Evolutionary conservation across 2,113 vertebrate genomes (phyloP), one percentile per base, ranked within the genome.

Genomic region (Nyctereutes procyonoides): DNA sequence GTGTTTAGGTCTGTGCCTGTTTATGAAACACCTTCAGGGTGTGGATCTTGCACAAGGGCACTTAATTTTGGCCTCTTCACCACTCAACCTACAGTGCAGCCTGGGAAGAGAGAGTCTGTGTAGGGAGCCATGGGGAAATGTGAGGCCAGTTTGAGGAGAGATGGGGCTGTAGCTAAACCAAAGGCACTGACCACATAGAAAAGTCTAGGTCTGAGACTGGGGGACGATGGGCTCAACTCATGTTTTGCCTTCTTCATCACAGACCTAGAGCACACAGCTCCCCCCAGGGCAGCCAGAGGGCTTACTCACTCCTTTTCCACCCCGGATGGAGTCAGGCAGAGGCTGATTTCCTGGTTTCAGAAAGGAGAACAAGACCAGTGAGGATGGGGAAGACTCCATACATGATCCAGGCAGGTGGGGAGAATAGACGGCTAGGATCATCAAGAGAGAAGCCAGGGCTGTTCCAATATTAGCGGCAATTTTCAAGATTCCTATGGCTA

Each of bases 321-420:
- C 98, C 88, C 98, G 97, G 94, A 99, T 96, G 15, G 98, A 99
- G 97, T 99, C 98, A 9, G 98, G 98, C 16, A 99, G 98, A 48
- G 99, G 98, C 93, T 96, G 97, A 96, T 98, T 93, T 93, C 0
- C 97, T 98, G 14, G 99, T 99, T 97, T 99, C 99, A 3, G 99
- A 98, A 95, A 99, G 98, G 0, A 97, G 98, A 2, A 98, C 58
- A 32, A 98, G 74, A 2, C 99, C 98, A 1, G 98, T 97, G 7
- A 99, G 65, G n/a, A 99, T 63, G 1, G 98, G 96, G 1, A 93
- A 85, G 19, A 32, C 74, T 17, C 98, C 98, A 2, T 99, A 99
- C 95, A 98, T 98, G 73, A 99, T 15, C 94, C 98, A 98, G 22
- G 98, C 0, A 93, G 93, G 12, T 86, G 38, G 0, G 98, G 97